Percentiles rank a stretch among this genome's conserved stretches.
Evolutionary conservation across 2,888 invertebrate genomes (phyloP).

Genomic region (Drosophila mayaguana): DNA sequence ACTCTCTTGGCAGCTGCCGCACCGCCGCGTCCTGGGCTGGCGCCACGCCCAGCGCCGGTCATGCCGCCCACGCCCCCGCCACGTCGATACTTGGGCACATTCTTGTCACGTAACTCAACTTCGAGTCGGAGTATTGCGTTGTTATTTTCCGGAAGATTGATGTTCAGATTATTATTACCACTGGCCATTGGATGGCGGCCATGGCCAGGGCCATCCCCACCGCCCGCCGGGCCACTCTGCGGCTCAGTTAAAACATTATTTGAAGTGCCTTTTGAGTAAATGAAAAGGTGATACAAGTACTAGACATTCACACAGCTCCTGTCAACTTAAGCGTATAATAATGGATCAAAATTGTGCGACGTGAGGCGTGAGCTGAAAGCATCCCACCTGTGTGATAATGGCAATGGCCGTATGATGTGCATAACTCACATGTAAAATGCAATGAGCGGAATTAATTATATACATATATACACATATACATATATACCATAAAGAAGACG

Average conservation of each 20-base stretch:
- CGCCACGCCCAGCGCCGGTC: constrained; percentile 85
- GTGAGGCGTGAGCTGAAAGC: not conserved
- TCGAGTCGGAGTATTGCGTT: constrained; percentile 85
- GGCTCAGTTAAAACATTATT: constrained; percentile 68
- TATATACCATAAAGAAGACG: no score
- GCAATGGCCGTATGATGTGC: not conserved
- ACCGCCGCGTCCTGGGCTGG: constrained; percentile 85
- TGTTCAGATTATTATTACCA: constrained; percentile 85
- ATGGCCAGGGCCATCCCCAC: constrained; percentile 30
- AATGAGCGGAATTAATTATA: not conserved
- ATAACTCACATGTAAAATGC: not conserved
- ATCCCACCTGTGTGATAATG: not conserved
- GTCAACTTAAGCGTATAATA: constrained; percentile 8
- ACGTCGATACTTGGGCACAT: constrained; percentile 84
- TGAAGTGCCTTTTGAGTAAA: constrained; percentile 69
- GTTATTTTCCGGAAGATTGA: constrained; percentile 85
- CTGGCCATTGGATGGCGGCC: constrained; percentile 43
- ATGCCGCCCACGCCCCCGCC: constrained; percentile 77
- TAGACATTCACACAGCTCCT: not conserved
- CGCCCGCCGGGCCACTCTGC: constrained; percentile 32
- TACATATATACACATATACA: not conserved
- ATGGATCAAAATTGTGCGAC: not conserved
- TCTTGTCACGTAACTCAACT: constrained; percentile 86
- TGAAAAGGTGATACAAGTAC: constrained; percentile 45
- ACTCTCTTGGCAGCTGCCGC: constrained; percentile 44